Base-by-base conservation (phyloP, 2,113 vertebrate species). In the Channa argus region DNA sequence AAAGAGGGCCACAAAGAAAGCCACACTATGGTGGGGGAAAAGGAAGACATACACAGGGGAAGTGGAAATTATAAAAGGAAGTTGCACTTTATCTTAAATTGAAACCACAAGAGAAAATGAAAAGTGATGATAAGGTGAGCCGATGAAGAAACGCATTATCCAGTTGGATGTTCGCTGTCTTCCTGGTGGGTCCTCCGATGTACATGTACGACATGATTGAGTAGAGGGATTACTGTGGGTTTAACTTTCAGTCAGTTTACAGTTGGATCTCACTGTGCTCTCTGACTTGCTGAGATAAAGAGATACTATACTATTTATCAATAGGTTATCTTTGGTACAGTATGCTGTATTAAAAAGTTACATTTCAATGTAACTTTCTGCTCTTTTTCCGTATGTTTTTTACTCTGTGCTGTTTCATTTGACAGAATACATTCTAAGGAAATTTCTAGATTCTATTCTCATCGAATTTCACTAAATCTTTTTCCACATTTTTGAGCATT, bases 241-340 rank as follows among this genome's bases (percentile, higher is more conserved):
- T 36, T 10, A 46, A 34, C 51, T 24, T 24, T 24, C 24, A 24
- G 24, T 24, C 13, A 46, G 66, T 24, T 64, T 52, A 15, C 53
- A 52, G 72, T 44, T 14, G 12, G 53, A 45, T 64, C 33, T 71
- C 60, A 55, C n/a, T 56, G 50, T 7, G 49, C 58, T 49, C 46
- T 51, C 24, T 56, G 50, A 55, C 74, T 61, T 41, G 55, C 63
- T 38, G 41, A 24, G 24, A 24, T 49, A 24, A 24, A 37, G 6
- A 43, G 64, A 76, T 24, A 24, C 24, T 24, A 24, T 24, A 24
- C 24, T 24, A 24, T 24, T 24, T 24, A 24, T 24, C 24, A 24
- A 24, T 24, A 24, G 24, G 24, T 24, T 24, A 24, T 24, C 24
- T 24, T 24, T 24, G 24, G 24, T 62, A 5, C 36, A 62, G 6